Evolutionary conservation across 2,888 invertebrate genomes (phyloP).

Genomic region (Hetaerina titia): DNA sequence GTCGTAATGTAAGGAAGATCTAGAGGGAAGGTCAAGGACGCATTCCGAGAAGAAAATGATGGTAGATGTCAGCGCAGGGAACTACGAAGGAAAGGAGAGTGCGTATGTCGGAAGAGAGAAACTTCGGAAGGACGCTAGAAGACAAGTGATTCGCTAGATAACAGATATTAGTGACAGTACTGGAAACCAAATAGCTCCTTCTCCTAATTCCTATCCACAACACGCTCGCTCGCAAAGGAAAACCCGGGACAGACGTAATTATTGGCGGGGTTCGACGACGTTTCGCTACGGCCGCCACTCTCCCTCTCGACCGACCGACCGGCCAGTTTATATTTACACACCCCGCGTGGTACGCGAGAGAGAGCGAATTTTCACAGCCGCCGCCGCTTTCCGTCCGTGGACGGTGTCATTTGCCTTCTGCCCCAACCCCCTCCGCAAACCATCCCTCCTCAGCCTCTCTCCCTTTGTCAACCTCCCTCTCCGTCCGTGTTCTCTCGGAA

Average conservation of each 20-base stretch:
- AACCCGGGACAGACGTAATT: neutral
- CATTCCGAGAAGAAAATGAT: too few species aligned
- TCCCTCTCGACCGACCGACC: constrained; percentile 46
- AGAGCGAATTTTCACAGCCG: constrained; percentile 35
- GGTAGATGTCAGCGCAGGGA: too few species aligned
- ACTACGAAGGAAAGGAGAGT: too few species aligned
- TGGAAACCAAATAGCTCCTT: too few species aligned
- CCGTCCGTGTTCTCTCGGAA: neutral
- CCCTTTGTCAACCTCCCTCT: neutral
- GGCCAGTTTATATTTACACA: constrained; percentile 50
- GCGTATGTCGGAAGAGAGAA: too few species aligned
- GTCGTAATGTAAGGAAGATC: neutral
- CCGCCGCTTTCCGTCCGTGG: constrained; percentile 12
- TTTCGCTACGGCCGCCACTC: neutral
- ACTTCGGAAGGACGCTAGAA: too few species aligned
- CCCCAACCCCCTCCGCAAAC: neutral
- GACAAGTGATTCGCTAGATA: too few species aligned
- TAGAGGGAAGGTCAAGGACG: neutral
- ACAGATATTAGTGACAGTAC: too few species aligned
- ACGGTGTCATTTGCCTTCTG: neutral
- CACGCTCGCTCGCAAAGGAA: too few species aligned
- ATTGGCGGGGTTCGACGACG: neutral
- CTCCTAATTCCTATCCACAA: too few species aligned
- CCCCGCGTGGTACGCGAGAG: constrained; percentile 11
- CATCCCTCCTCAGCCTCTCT: neutral